A percentile compares a stretch with the other conserved stretches of the same genome.
Conservation (phyloP, 2,797 vertebrate genomes). For the Brachyrhaphis roseni region DNA sequence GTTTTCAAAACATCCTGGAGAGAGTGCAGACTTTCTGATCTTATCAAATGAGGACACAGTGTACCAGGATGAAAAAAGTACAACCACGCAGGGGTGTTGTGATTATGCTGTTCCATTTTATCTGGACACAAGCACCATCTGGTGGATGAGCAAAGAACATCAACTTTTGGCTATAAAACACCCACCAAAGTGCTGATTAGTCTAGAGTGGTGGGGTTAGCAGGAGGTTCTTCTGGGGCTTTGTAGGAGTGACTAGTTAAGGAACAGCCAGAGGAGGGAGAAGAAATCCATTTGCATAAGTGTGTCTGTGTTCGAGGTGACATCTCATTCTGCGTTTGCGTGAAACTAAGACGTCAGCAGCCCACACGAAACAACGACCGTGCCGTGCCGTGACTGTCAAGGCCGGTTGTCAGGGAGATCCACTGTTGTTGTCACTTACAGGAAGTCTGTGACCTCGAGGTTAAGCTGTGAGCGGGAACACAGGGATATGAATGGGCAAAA, state of each 20-base stretch:
- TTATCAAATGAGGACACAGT: constrained; percentile 64
- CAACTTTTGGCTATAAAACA: not conserved
- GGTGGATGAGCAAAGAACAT: constrained; percentile 49
- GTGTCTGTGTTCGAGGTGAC: constrained; percentile 36
- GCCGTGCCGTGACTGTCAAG: constrained; percentile 67
- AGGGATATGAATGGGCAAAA: constrained; percentile 41
- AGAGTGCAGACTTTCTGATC: constrained; percentile 65
- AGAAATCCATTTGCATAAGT: constrained; percentile 25
- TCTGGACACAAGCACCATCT: constrained; percentile 67
- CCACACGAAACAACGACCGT: constrained; percentile 64
- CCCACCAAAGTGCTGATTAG: constrained; percentile 21
- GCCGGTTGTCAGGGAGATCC: constrained; percentile 75
- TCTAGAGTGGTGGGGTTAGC: constrained; percentile 32
- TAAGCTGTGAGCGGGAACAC: constrained; percentile 43
- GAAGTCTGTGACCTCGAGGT: constrained; percentile 54
- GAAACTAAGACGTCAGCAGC: constrained; percentile 49
- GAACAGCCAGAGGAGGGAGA: constrained; percentile 24
- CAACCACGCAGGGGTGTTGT: constrained; percentile 55
- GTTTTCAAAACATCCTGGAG: constrained; percentile 66
- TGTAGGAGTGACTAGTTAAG: constrained; percentile 45
- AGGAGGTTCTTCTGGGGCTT: constrained; percentile 48
- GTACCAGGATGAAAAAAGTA: constrained; percentile 63
- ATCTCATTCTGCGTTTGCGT: constrained; percentile 6
- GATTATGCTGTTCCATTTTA: constrained; percentile 25
- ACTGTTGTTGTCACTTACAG: constrained; percentile 68